Evolutionary conservation across 2,797 vertebrate genomes (phyloP), one percentile per base, ranked within the genome.

Genomic region (Ctenopoma kingsleyae): DNA sequence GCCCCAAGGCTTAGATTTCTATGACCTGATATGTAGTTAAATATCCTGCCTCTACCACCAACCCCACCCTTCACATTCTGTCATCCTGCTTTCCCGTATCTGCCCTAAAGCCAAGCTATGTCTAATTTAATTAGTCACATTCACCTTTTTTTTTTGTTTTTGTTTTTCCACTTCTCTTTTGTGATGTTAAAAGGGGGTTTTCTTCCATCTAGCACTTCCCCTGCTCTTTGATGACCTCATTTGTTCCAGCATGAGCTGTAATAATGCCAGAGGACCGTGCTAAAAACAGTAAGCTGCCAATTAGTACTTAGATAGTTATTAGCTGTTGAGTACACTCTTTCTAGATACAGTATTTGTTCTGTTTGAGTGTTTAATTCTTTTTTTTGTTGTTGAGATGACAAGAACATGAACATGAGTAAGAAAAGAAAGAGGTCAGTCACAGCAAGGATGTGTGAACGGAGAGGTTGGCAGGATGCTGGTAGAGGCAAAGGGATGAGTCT

Each of bases 1-100:
- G 78, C 87, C 88, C 59, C 25, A 0, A 73, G 89, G 87, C 83
- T 87, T 90, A 81, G 76, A 87, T 88, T 90, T 77, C 74, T 52
- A 13, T 88, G 87, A 89, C 87, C 85, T 48, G 81, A 78, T 87
- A 83, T 74, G 80, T 69, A 71, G 80, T 81, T 84, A 85, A 83
- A 89, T 80, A 85, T 71, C 80, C 85, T 81, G 53, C 63, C 72
- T 71, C 60, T 41, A n/a, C 65, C 69, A 51, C 46, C 48, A 51
- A 51, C 36, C 60, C 53, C 68, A 73, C 64, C 80, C 53, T 57
- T 70, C 68, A 48, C 81, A 74, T 88, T 80, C 85, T 69, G 70
- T 72, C 62, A 74, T 62, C 20, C 61, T 8, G 5, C 76, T 69
- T 44, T 55, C 64, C 48, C 3, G 13, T 47, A 71, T 57, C 62